Base-by-base conservation (phyloP, 2,888 invertebrate species). In the Eilema sororculum region DNA sequence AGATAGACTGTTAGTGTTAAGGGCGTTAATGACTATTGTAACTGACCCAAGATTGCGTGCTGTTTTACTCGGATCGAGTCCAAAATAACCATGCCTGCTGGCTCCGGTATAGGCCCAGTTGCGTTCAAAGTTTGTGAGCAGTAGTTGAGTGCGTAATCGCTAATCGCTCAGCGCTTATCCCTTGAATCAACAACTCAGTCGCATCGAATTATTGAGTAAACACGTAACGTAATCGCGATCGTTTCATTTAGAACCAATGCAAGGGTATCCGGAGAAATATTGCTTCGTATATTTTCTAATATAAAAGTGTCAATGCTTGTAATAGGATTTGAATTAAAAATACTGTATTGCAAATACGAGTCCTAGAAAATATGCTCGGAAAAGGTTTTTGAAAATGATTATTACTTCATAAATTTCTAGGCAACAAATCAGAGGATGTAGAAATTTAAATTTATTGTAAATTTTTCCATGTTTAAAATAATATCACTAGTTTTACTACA, bases 191-290 rank as follows among this genome's bases (percentile, higher is more conserved):
- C 82, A 83, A 81, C 75, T 83, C 77, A 77, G 86, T 89, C 91
- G 90, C 90, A 93, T 94, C 95, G 94, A 94, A 95, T 95, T 95
- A 95, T 95, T 94, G 93, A 93, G 94, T 94, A 95, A 95, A 95
- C 94, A 95, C 92, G 90, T 88, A 86, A 82, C 85, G 91, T 93
- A 93, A 93, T 93, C 93, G 91, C 89, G 86, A 92, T 92, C 93
- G 91, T 90, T 93, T 91, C 92, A 90, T 91, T 89, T 89, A 90
- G 88, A 91, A 90, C 87, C 87, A 89, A 87, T 89, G 92, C 90
- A 89, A 90, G 91, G 90, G 91, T 86, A 90, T 85, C 84, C 80
- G 69, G 80, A 92, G 91, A 91, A 89, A 92, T 93, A 92, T 92
- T 82, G 87, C 88, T 80, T 74, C 78, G 81, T 87, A 90, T 91